phyloP scores from a whole-genome alignment of 2,113 vertebrate species.

The Pavo muticus region DNA sequence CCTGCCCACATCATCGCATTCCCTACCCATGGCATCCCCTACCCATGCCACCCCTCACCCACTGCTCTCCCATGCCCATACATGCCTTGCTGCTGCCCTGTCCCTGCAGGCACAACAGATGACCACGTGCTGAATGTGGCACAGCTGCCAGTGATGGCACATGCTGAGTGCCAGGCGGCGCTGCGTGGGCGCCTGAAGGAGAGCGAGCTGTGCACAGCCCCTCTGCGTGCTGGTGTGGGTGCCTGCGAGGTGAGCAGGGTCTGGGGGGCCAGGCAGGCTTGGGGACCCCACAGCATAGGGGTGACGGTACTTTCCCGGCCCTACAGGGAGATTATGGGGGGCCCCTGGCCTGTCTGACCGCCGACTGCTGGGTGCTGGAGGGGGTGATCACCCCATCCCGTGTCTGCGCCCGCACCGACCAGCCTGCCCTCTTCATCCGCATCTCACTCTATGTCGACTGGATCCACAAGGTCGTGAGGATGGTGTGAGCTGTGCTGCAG shows the following conservation, averaged over 20 bases:
- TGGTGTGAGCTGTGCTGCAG: constrained; percentile 71
- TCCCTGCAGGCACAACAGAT: constrained; percentile 80
- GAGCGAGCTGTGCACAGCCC: constrained; percentile 91
- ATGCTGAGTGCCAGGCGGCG: constrained; percentile 84
- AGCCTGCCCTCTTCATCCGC: constrained; percentile 91
- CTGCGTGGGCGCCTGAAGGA: constrained; percentile 87
- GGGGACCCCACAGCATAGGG: rapidly evolving
- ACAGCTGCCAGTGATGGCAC: constrained; percentile 83
- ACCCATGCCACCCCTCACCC: too few relatives aligned
- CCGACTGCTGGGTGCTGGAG: constrained; percentile 96
- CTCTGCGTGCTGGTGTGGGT: constrained; percentile 81
- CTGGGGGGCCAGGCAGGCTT: rapidly evolving
- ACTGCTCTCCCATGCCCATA: background rate
- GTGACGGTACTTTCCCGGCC: background rate
- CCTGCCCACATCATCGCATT: background rate
- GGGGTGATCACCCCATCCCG: constrained; percentile 94
- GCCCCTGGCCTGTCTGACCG: constrained; percentile 91
- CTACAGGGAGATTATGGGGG: constrained; percentile 93
- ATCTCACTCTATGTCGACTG: constrained; percentile 93
- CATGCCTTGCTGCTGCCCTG: rapidly evolving
- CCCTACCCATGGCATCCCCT: background rate
- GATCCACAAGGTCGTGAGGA: constrained; percentile 95
- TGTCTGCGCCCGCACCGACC: constrained; percentile 87
- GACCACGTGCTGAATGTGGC: constrained; percentile 87
- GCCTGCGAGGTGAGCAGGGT: constrained; percentile 89